Conservation (phyloP, 2,888 invertebrate species). For the Biston stratarius region DNA sequence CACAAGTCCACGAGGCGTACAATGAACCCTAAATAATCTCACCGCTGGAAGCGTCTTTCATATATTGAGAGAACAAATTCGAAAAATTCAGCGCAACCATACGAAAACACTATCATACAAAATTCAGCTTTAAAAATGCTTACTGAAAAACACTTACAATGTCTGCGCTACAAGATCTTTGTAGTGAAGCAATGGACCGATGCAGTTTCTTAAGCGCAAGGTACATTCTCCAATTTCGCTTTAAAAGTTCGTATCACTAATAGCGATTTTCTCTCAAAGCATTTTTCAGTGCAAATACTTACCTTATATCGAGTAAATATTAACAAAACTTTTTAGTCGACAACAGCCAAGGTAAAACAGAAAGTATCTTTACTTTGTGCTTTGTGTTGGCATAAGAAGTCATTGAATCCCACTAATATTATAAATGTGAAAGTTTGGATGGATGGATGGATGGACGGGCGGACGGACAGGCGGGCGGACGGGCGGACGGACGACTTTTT, state of each 20-base stretch:
- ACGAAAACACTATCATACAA: not conserved
- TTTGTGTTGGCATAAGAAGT: not conserved
- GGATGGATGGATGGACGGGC: too few relatives aligned
- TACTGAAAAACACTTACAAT: not conserved
- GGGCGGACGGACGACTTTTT: too few relatives aligned
- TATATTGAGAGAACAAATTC: not conserved
- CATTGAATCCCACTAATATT: too few relatives aligned
- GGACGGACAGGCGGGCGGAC: too few relatives aligned
- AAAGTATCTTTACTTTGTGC: not conserved
- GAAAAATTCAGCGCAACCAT: not conserved
- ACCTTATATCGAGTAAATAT: constrained; percentile 4
- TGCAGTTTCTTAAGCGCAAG: not conserved
- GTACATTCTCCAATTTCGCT: constrained; percentile 7
- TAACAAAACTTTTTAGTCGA: not conserved
- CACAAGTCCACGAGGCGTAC: too few relatives aligned
- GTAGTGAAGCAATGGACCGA: constrained; percentile 8
- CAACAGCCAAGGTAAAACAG: too few relatives aligned
- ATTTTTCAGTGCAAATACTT: constrained; percentile 6
- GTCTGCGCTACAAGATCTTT: not conserved
- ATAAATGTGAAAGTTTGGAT: too few relatives aligned
- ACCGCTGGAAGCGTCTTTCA: too few relatives aligned
- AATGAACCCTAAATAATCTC: too few relatives aligned
- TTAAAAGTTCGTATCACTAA: constrained; percentile 10
- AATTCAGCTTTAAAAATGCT: not conserved
- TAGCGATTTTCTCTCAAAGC: constrained; percentile 1